Evolutionary conservation across 1,140 invertebrate species (phyloP).

Genomic region (Wasmannia auropunctata): DNA sequence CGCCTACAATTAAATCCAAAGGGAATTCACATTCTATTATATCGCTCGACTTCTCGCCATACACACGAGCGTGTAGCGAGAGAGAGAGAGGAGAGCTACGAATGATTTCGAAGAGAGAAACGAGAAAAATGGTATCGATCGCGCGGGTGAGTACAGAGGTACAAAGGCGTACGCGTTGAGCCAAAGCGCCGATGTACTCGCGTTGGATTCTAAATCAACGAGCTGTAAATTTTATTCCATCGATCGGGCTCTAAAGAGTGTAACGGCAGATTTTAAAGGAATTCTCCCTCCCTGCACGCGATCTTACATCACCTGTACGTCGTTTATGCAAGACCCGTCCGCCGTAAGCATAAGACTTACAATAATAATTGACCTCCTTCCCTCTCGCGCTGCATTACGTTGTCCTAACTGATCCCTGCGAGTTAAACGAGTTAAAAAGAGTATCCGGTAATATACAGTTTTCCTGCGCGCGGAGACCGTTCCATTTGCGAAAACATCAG

Average conservation of each 20-base stretch:
- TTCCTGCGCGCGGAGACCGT: neutral
- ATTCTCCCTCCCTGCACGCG: neutral
- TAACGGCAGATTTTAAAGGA: neutral
- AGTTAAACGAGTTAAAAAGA: neutral
- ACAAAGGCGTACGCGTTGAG: neutral
- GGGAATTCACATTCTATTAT: no score
- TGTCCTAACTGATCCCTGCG: conserved; percentile 4
- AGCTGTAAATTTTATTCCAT: neutral
- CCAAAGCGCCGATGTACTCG: neutral
- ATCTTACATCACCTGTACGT: neutral
- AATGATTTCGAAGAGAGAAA: neutral
- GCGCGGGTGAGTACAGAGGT: neutral
- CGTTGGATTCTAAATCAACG: neutral
- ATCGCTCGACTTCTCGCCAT: no score
- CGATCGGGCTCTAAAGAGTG: neutral
- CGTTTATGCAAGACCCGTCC: neutral
- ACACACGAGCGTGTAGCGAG: neutral
- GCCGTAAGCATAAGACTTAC: neutral
- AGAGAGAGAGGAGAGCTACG: neutral
- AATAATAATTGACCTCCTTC: conserved; percentile 9
- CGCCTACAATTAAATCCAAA: no score
- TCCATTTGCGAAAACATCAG: neutral
- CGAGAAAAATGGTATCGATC: conserved; percentile 6
- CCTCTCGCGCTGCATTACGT: neutral
- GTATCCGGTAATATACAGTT: conserved; percentile 1